phyloP scores from a whole-genome alignment of 2,113 vertebrate genomes.

The Dryoscopus gambensis region DNA sequence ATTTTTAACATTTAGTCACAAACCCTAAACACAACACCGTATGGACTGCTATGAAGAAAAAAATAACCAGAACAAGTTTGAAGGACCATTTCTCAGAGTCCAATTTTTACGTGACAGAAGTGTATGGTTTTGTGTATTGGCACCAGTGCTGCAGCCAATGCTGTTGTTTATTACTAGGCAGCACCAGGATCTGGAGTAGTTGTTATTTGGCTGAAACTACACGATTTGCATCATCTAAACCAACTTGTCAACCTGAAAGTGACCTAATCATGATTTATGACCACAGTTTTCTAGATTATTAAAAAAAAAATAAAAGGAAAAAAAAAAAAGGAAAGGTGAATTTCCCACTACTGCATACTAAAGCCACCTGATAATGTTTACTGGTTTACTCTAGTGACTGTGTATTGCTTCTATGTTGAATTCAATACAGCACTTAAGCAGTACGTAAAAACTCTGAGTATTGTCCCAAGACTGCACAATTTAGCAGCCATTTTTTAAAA shows the following conservation, averaged over 20 bases:
- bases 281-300: background rate
- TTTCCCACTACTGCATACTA: background rate
- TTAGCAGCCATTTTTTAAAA: background rate
- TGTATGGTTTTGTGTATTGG: fast-evolving
- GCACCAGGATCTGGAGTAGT: background rate
- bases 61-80: background rate
- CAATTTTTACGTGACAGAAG: background rate
- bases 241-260: background rate
- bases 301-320: fast-evolving
- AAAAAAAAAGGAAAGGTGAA: background rate
- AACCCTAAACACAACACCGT: background rate
- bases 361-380: background rate
- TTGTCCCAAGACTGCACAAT: background rate
- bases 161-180: background rate
- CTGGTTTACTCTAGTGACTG: background rate
- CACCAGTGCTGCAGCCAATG: background rate
- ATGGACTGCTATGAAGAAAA: background rate
- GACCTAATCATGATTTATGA: background rate
- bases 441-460: background rate
- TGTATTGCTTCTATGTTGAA: background rate
- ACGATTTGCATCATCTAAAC: background rate
- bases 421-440: background rate
- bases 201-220: background rate
- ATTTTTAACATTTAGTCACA: background rate
- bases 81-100: background rate